Conservation (phyloP, 1,140 invertebrate genomes). For the Trichonephila clavipes region DNA sequence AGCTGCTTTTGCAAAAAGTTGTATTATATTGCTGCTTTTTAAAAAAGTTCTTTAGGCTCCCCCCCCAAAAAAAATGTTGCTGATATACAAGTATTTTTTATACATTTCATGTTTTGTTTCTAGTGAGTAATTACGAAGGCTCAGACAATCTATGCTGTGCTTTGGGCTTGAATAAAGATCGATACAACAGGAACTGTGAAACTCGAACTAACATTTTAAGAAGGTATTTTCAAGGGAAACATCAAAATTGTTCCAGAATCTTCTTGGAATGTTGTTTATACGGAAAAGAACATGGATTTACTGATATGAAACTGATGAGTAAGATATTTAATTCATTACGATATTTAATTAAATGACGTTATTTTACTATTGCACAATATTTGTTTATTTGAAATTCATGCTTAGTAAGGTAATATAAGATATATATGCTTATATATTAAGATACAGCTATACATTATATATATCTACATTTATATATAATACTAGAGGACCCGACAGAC, state of each 20-base stretch:
- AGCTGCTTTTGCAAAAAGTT: too few species aligned
- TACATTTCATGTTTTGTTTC: background rate
- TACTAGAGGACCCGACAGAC: too few species aligned
- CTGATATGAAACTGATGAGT: slow-evolving; percentile 35
- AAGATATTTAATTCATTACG: background rate
- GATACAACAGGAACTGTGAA: slow-evolving; percentile 11
- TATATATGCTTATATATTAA: too few species aligned
- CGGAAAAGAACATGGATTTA: slow-evolving; percentile 13
- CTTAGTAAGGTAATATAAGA: too few species aligned
- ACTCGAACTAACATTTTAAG: slow-evolving; percentile 26
- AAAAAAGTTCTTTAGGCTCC: too few species aligned
- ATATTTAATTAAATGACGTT: too few species aligned
- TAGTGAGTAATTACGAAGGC: slow-evolving; percentile 21
- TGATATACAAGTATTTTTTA: background rate
- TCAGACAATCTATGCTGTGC: slow-evolving; percentile 44
- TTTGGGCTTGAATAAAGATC: slow-evolving; percentile 50
- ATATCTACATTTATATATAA: too few species aligned
- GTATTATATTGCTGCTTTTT: too few species aligned
- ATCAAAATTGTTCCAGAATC: slow-evolving; percentile 38
- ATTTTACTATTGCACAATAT: too few species aligned
- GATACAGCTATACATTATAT: too few species aligned
- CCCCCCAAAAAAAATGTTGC: too few species aligned
- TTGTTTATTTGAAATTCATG: too few species aligned
- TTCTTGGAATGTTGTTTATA: slow-evolving; percentile 62
- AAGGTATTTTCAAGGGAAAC: slow-evolving; percentile 1